Evolutionary conservation across 2,797 vertebrate species (phyloP), one percentile per base, ranked within the genome.

Genomic region (Tenualosa thibaudeaui): DNA sequence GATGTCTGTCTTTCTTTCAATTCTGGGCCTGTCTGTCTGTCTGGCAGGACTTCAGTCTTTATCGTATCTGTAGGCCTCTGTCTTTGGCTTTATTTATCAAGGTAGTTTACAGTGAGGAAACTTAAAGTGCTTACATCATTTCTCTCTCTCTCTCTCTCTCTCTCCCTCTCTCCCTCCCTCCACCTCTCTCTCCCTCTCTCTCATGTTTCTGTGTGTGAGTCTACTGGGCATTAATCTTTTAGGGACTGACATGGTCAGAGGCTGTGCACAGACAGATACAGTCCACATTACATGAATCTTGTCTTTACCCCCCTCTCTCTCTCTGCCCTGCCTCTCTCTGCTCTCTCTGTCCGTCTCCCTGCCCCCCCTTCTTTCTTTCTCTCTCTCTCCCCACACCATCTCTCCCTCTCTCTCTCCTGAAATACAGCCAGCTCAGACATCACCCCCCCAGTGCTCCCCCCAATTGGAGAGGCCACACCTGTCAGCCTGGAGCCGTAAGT

Each of bases 401-500:
- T 75, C 37, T 19, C 37, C 5, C 65, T 40, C 68, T 22, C 68
- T 22, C 31, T 43, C 15, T 10, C 15, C 71, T 78, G 71, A 46
- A 43, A 46, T 92, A 58, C 88, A 99, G 98, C 96, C 92, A 99
- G 98, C 84, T 94, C 95, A 37, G 98, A 99, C 93, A 97, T 98
- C 89, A 98, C 98, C 0, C 98, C 98, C 0, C 98, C 98, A 0
- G 94, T 99, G 83, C 96, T 99, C 83, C 96, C 96, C 0, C 96
- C 97, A 31, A 97, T 99, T 90, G 95, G 95, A 37, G 98, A 99
- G 87, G 97, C 95, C 91, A 99, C 98, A 9, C 98, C 98, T 0
- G 98, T 99, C 95, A 98, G 97, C 96, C 97, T 99, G 24, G 98
- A 99, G 90, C 98, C 98, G 98, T 99, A 95, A 98, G 98, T 99